Evolutionary conservation across 2,888 invertebrate genomes (phyloP).

Genomic region (Zaprionus bogoriensis): DNA sequence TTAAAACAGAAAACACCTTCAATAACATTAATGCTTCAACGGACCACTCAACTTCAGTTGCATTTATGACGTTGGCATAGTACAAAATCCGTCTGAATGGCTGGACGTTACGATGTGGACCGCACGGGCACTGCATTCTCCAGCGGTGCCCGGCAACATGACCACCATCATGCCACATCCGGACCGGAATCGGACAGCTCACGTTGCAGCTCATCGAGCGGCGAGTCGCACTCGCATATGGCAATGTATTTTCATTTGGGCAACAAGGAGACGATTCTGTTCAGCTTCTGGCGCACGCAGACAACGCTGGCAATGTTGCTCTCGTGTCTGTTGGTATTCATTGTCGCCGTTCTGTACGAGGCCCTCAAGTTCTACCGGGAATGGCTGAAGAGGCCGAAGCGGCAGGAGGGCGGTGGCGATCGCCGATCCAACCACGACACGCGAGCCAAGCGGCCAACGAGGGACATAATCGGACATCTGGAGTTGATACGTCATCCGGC

Average conservation of each 20-base stretch:
- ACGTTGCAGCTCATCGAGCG: too few species aligned
- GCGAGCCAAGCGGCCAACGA: too few species aligned
- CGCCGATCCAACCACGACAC: neutral
- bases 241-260: conserved; percentile 42
- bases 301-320: conserved; percentile 7
- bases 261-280: conserved; percentile 48
- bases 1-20: neutral
- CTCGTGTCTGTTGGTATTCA: conserved; percentile 50
- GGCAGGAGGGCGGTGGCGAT: conserved; percentile 43
- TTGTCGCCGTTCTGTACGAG: conserved; percentile 56
- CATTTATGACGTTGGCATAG: neutral
- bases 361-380: conserved; percentile 53
- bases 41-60: neutral
- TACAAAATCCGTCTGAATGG: neutral
- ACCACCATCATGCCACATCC: conserved; percentile 9
- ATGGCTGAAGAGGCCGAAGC: conserved; percentile 31
- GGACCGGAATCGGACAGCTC: neutral
- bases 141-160: conserved; percentile 3
- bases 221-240: conserved; percentile 1
- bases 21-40: neutral
- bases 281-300: conserved; percentile 47
- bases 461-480: too few species aligned
- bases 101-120: neutral
- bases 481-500: too few species aligned
- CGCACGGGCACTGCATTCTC: neutral